phyloP scores from a whole-genome alignment of 2,888 invertebrate species.

The Oscheius myriophilus region DNA sequence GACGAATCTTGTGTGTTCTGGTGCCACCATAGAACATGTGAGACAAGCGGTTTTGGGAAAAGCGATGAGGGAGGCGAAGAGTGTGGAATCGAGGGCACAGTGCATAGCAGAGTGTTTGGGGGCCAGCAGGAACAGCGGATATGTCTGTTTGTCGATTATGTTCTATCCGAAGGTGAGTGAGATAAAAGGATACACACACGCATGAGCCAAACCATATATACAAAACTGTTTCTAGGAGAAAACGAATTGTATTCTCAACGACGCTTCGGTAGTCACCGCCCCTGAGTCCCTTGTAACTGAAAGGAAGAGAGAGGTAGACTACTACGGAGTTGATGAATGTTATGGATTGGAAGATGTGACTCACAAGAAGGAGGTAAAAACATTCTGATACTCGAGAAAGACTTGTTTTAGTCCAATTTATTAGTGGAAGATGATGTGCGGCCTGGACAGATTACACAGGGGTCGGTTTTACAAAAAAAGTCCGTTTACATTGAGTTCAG shows the following conservation, averaged over 20 bases:
- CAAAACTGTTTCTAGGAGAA: not conserved
- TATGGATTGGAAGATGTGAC: constrained; percentile 23
- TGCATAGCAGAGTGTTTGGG: constrained; percentile 12
- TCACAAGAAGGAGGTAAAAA: not conserved
- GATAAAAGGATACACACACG: too few species aligned
- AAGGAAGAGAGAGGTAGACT: constrained; percentile 12
- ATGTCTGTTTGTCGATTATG: constrained; percentile 14
- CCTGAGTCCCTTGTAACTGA: constrained; percentile 17
- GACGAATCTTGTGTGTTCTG: not conserved
- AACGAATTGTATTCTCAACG: constrained; percentile 18
- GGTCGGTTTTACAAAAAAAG: not conserved
- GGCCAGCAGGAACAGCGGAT: not conserved
- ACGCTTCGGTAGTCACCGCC: constrained; percentile 7
- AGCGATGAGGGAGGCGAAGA: constrained; percentile 16
- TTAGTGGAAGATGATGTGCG: constrained; percentile 18
- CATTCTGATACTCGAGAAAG: too few species aligned
- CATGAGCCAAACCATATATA: too few species aligned
- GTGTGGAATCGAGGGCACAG: not conserved
- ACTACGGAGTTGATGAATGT: constrained; percentile 20
- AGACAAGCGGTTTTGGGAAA: constrained; percentile 14
- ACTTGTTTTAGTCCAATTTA: constrained; percentile 1
- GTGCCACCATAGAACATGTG: constrained; percentile 16
- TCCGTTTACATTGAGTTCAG: not conserved
- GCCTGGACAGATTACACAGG: constrained; percentile 10
- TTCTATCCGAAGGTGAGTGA: constrained; percentile 13